Evolutionary conservation across 1,140 invertebrate genomes (phyloP).

Genomic region (Nautilus pompilius): DNA sequence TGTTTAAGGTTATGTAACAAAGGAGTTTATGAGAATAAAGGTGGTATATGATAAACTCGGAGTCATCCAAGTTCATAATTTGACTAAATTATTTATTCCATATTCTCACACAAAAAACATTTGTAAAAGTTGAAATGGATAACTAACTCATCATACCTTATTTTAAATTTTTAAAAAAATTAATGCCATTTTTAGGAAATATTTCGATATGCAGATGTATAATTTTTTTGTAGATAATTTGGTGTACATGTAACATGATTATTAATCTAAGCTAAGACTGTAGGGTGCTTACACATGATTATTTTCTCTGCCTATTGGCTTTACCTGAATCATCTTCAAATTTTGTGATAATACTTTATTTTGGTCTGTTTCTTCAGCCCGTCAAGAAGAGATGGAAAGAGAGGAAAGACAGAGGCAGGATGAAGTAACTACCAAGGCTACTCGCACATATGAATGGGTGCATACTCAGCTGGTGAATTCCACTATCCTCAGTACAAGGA

Average conservation of each 20-base stretch:
- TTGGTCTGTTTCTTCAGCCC: constrained; percentile 28
- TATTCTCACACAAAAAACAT: too few relatives aligned
- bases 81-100: too few relatives aligned
- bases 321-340: background rate
- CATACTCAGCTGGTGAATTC: constrained; percentile 45
- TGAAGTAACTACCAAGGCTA: constrained; percentile 21
- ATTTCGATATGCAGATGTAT: too few relatives aligned
- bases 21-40: too few relatives aligned
- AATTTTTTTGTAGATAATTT: too few relatives aligned
- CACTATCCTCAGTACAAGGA: constrained; percentile 26
- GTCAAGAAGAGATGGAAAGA: constrained; percentile 32
- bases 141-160: too few relatives aligned
- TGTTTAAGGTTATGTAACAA: too few relatives aligned
- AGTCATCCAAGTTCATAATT: too few relatives aligned
- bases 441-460: constrained; percentile 48
- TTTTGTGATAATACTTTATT: background rate
- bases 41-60: too few relatives aligned
- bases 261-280: background rate
- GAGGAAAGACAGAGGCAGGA: constrained; percentile 26
- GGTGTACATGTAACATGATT: background rate
- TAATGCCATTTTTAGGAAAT: too few relatives aligned
- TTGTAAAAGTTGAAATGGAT: too few relatives aligned
- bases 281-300: background rate
- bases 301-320: background rate
- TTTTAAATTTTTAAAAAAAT: too few relatives aligned